A percentile compares a stretch with the other conserved stretches of the same genome.
phyloP scores from a whole-genome alignment of 2,113 vertebrate species.

The Serinus canaria region DNA sequence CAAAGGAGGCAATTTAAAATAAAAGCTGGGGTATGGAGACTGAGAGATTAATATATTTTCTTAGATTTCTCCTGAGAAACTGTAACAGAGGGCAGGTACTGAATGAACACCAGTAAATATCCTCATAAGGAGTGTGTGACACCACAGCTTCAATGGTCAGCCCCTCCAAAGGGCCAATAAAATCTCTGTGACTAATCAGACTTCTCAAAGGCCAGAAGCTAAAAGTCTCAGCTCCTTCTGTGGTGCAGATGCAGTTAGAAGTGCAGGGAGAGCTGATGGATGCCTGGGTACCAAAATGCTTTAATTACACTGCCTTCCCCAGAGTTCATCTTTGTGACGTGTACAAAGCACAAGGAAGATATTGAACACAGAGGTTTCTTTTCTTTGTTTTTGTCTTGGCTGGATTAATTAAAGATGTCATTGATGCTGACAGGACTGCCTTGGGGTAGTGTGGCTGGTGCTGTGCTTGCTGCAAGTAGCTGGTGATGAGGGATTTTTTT shows the following conservation, averaged over 20 bases:
- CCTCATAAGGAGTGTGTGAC: not conserved
- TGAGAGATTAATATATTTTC: not conserved
- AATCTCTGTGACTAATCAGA: not conserved
- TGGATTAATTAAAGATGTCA: conserved; percentile 40
- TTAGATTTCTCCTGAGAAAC: not conserved
- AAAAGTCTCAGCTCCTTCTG: not conserved
- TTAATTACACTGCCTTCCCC: not conserved
- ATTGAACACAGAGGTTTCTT: not conserved
- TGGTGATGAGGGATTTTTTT: not conserved
- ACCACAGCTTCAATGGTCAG: not conserved
- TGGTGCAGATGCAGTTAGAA: not conserved
- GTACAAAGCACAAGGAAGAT: not conserved
- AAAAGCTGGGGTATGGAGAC: not conserved
- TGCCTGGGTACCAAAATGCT: not conserved
- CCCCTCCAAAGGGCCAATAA: not conserved
- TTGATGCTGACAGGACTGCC: conserved; percentile 33
- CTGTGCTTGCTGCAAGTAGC: not conserved
- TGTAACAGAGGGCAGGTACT: not conserved
- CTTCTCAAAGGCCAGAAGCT: not conserved
- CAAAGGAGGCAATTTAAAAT: not conserved
- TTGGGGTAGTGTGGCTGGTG: not conserved
- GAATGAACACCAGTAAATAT: not conserved
- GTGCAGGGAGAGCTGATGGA: not conserved
- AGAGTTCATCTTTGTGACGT: not conserved
- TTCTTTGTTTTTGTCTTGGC: not conserved